Evolutionary conservation across 30 jellyfish, hydroid and myxozoan genomes (phyloP), one percentile per base, ranked within the genome.

Genomic region (Aurelia sp.): DNA sequence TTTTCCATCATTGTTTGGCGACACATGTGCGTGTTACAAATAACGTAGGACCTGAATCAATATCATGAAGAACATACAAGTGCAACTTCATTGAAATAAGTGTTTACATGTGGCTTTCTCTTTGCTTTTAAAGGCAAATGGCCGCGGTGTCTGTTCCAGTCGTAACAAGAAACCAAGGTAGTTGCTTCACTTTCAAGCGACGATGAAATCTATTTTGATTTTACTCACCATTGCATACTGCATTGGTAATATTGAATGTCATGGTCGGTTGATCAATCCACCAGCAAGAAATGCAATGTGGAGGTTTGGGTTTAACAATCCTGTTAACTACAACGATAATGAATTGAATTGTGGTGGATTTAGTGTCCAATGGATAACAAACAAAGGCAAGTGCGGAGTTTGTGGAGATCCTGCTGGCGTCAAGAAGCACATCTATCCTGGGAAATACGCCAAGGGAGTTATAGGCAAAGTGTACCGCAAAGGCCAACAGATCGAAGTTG

Each of bases 321-420:
- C 98, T 0, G 61, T 63, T 20, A 91, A 91, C 67, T 91, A 86
- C 84, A 86, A 86, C 83, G 98, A 91, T 80, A 91, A 91, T 68
- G 98, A 91, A 63, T 48, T 64, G 89, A 82, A 82, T 69, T 91
- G 98, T 62, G 98, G 98, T 4, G 98, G 97, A 52, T 80, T 63
- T 70, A 65, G 90, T 81, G 78, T 81, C 17, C 93, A 82, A 83
- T 74, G 93, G 90, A 11, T 31, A 79, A 84, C 79, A 59, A 91
- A 91, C 74, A 70, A 90, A 53, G 98, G 98, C 21, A 80, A 83
- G 59, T 91, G 98, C 62, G 98, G 98, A 15, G 91, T 91, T 30
- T 91, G 98, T 53, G 98, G 98, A 17, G 98, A 91, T 63, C 98
- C 97, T 2, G 73, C 51, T 47, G 88, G 83, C 53, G 91, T 58